Percentiles rank a stretch among this genome's conserved stretches.
phyloP scores from a whole-genome alignment of 2,888 invertebrate species.

The Nemotelus nigrinus region DNA sequence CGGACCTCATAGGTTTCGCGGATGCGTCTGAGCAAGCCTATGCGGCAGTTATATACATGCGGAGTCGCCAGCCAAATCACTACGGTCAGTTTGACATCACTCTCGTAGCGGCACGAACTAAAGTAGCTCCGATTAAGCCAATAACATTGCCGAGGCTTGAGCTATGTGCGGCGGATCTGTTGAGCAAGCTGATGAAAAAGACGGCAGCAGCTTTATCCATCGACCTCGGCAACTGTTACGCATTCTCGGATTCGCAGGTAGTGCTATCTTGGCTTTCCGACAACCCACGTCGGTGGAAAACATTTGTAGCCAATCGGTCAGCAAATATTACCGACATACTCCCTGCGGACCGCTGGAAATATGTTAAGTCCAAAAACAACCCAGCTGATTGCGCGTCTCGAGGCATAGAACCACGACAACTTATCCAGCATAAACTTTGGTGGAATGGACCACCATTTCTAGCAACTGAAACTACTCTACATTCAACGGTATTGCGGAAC shows the following conservation, averaged over 20 bases:
- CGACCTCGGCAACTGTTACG: too few relatives aligned
- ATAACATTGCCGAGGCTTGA: background rate
- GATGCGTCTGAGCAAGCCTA: too few relatives aligned
- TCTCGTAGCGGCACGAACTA: slow-evolving; percentile 1
- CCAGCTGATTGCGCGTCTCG: background rate
- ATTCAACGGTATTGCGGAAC: background rate
- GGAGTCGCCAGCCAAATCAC: too few relatives aligned
- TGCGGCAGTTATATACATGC: too few relatives aligned
- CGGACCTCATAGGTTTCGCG: too few relatives aligned
- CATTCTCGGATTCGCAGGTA: too few relatives aligned
- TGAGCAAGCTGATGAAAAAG: too few relatives aligned
- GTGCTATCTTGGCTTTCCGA: background rate
- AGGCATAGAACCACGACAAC: background rate
- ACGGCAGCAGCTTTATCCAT: too few relatives aligned
- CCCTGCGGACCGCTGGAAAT: background rate
- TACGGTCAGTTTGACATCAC: too few relatives aligned
- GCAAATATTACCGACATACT: background rate
- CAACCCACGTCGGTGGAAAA: background rate
- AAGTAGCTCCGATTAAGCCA: background rate
- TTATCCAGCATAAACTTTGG: background rate
- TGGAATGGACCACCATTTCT: background rate
- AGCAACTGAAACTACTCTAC: background rate
- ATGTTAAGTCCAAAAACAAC: background rate
- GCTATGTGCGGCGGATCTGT: background rate
- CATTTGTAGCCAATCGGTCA: background rate